These are phyloP conservation scores for Sweltsa coloradensis DNA, from an alignment of 1,140 invertebrate species.

Conservation along the genomic window DNA sequence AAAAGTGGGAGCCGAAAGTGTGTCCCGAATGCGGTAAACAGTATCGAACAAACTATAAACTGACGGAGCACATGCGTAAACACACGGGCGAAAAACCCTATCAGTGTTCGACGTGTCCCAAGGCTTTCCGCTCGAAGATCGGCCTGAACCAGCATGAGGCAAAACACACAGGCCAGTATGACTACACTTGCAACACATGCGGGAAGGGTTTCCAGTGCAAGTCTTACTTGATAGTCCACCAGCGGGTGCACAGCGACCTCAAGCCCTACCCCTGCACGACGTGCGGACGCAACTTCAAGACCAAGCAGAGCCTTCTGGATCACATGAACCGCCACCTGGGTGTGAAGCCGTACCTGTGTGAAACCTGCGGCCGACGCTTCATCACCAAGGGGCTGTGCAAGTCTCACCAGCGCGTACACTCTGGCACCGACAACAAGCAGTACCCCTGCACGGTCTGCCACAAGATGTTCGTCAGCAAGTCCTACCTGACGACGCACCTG, in stretches of 20 bases:
- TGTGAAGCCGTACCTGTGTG: conserved; percentile 68
- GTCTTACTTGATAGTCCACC: conserved; percentile 55
- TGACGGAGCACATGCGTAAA: conserved; percentile 66
- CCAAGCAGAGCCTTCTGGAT: conserved; percentile 59
- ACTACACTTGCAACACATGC: conserved; percentile 52
- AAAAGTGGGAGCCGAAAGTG: conserved; percentile 35
- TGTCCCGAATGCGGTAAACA: conserved; percentile 43
- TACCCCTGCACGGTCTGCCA: conserved; percentile 53
- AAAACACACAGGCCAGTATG: conserved; percentile 50
- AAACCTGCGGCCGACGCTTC: conserved; percentile 64
- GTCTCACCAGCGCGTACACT: conserved; percentile 56
- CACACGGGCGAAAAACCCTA: conserved; percentile 74
- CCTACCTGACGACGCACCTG: conserved; percentile 69
- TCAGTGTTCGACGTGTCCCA: conserved; percentile 60
- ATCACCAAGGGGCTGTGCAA: conserved; percentile 65
- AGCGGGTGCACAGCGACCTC: conserved; percentile 49
- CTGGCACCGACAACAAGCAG: conserved; percentile 48
- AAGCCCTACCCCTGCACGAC: conserved; percentile 45
- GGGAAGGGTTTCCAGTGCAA: conserved; percentile 61
- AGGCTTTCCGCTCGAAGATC: conserved; percentile 53
- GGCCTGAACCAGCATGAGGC: conserved; percentile 54
- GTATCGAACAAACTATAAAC: conserved; percentile 46
- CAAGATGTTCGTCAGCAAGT: conserved; percentile 57
- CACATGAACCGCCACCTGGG: conserved; percentile 72
- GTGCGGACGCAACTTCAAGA: conserved; percentile 55